phyloP scores from a whole-genome alignment of 2,888 invertebrate species.

The Drosophila mimica region DNA sequence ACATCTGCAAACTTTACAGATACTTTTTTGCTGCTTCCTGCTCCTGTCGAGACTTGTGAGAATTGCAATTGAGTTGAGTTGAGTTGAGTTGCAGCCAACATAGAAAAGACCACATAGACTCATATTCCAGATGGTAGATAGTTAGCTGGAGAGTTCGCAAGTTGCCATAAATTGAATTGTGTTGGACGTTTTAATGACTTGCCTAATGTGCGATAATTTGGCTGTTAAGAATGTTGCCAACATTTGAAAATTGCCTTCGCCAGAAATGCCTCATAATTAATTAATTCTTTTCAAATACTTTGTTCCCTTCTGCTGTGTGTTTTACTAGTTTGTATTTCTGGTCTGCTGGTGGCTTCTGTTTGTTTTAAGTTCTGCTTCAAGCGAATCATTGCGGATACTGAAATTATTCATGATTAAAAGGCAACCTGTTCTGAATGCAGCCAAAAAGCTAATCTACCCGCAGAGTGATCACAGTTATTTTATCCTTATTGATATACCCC shows the following conservation, averaged over 20 bases:
- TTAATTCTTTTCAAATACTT: constrained; percentile 19
- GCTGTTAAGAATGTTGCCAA: constrained; percentile 38
- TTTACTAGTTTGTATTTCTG: not conserved
- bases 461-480: not conserved
- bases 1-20: constrained; percentile 41
- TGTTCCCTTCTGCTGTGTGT: not conserved
- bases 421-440: not conserved
- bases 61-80: constrained; percentile 19
- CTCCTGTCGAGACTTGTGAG: not conserved
- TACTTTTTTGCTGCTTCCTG: constrained; percentile 18
- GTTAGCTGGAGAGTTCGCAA: constrained; percentile 20
- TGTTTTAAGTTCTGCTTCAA: not conserved
- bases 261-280: constrained; percentile 7
- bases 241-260: constrained; percentile 13
- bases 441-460: not conserved
- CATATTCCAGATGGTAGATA: constrained; percentile 32
- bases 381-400: not conserved
- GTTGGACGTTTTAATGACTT: constrained; percentile 48
- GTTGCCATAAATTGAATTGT: constrained; percentile 54
- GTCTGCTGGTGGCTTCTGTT: not conserved
- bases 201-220: constrained; percentile 46
- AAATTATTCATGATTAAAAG: not conserved
- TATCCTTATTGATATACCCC: not conserved
- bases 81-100: constrained; percentile 15
- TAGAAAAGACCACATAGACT: constrained; percentile 13